Base-by-base conservation (phyloP, 2,113 vertebrate genomes). In the Chaetura pelagica region DNA sequence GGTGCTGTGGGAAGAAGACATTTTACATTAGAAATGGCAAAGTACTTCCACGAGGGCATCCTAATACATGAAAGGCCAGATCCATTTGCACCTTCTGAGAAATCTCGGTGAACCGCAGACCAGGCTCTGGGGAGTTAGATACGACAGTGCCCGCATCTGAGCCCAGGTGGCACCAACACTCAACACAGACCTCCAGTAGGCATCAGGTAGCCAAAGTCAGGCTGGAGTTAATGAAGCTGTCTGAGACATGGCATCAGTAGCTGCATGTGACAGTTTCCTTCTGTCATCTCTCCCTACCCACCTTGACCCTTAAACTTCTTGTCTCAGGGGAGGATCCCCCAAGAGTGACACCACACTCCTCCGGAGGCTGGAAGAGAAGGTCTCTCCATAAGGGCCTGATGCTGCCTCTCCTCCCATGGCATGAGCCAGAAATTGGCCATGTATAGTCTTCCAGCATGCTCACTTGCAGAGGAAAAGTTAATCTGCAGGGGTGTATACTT, bases 381-480 rank as follows among this genome's bases (percentile, higher is more conserved):
- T 27, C 0, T 0, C 21, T 52, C 62, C 0, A 0, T 11, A 2
- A 30, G 19, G 27, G 17, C 32, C 21, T 21, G n/a, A 9, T 46
- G 64, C 30, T 57, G 15, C 32, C 19, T 11, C 58, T 13, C 4
- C 3, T 32, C 35, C 42, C 18, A 2, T 10, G 30, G 26, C 2
- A 17, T 3, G 3, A 49, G 76, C 22, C 40, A 57, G 59, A 32
- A 61, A 26, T 12, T 30, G 24, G 34, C 84, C 0, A 0, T 15
- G 38, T 32, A 3, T 32, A 40, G 38, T 67, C 58, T 83, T 79
- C n/a, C 29, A n/a, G 34, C n/a, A 15, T 3, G 1, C 19, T 67
- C 12, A 6, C 49, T 57, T 54, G 73, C 66, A 58, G 57, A 69
- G 34, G 78, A 76, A 29, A 81, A 84, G 85, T 69, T 71, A 64